Conservation (phyloP, 2,797 vertebrate species). For the Carduelis carduelis region DNA sequence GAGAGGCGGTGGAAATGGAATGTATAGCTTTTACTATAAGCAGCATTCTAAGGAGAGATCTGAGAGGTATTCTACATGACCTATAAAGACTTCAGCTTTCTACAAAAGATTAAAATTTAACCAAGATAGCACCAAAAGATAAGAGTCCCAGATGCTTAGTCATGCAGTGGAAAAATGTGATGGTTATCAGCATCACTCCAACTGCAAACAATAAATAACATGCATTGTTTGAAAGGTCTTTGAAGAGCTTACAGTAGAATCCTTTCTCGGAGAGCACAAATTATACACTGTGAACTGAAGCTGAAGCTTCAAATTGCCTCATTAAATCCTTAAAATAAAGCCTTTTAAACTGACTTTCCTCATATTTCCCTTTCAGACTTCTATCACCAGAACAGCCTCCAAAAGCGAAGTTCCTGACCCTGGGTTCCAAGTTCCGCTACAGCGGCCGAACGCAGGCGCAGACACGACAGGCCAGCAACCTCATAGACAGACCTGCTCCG, state of each 20-base stretch:
- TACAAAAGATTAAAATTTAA: background rate
- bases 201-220: background rate
- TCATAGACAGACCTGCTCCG: slow-evolving; percentile 92
- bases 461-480: slow-evolving; percentile 88
- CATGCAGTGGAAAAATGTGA: background rate
- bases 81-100: background rate
- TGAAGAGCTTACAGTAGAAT: background rate
- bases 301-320: background rate
- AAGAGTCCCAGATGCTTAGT: background rate
- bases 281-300: background rate
- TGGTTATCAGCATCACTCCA: background rate
- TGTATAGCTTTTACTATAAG: background rate
- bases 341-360: background rate
- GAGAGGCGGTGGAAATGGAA: background rate
- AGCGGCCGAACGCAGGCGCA: slow-evolving; percentile 95
- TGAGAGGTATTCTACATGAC: background rate
- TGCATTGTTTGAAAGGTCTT: background rate
- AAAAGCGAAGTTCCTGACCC: slow-evolving; percentile 90
- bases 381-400: slow-evolving; percentile 88
- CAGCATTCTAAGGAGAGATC: background rate
- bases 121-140: background rate
- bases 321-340: background rate
- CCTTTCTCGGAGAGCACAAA: background rate
- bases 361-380: slow-evolving; percentile 75
- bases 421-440: slow-evolving; percentile 98